phyloP scores from a whole-genome alignment of 2,888 invertebrate genomes.

The Drosophila buzzatii region DNA sequence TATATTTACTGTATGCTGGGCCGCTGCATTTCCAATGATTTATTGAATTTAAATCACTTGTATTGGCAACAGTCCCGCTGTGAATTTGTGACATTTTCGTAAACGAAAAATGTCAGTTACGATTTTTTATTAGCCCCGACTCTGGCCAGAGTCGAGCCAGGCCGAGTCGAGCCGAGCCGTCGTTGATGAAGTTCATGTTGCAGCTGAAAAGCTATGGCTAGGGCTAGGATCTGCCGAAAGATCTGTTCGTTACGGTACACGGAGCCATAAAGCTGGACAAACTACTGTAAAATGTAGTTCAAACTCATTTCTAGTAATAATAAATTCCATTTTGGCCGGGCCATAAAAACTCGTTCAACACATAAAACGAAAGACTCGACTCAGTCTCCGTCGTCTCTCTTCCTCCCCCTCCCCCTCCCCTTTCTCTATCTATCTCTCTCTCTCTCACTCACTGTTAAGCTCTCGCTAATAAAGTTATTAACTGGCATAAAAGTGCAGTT shows the following conservation, averaged over 20 bases:
- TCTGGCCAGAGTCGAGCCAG: constrained; percentile 11
- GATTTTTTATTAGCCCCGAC: constrained; percentile 79
- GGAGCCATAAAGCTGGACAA: constrained; percentile 69
- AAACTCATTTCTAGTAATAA: constrained; percentile 71
- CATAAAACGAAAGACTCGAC: constrained; percentile 40
- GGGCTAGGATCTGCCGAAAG: constrained; percentile 57
- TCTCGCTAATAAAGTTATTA: constrained; percentile 75
- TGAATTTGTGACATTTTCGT: constrained; percentile 85
- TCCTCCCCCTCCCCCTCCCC: too few relatives aligned
- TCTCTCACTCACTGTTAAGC: background rate
- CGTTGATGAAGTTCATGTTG: constrained; percentile 16
- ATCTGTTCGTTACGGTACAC: constrained; percentile 70
- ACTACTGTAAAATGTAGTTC: constrained; percentile 81
- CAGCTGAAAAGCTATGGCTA: constrained; percentile 43
- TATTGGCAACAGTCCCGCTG: constrained; percentile 85
- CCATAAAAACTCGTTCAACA: constrained; percentile 66
- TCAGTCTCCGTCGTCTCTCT: too few relatives aligned
- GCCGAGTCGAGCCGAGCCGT: background rate
- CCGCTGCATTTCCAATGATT: constrained; percentile 79
- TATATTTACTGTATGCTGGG: constrained; percentile 16
- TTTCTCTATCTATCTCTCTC: background rate
- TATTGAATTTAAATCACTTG: constrained; percentile 85
- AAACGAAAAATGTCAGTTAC: constrained; percentile 85
- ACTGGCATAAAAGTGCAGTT: constrained; percentile 69
- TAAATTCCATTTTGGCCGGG: constrained; percentile 61